These are phyloP conservation scores for Pollenia amentaria DNA, from an alignment of 2,888 invertebrate species.

Conservation along the genomic window DNA sequence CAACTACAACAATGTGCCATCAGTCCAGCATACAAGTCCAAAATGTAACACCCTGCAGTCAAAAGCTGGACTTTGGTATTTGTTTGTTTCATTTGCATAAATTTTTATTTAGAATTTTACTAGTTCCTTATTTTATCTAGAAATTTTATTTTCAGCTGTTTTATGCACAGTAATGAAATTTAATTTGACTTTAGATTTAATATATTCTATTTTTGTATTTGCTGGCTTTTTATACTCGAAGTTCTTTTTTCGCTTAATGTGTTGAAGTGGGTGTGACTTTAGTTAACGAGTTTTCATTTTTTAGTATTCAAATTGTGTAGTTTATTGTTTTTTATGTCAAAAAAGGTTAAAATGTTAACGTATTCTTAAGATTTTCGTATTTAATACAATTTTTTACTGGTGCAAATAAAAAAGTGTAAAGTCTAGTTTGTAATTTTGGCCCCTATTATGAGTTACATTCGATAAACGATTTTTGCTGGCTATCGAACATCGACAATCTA, in stretches of 20 bases:
- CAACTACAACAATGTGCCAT: neutral
- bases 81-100: constrained; percentile 45
- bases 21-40: too few species aligned
- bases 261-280: neutral
- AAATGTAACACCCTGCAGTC: neutral
- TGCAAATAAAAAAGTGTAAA: too few species aligned
- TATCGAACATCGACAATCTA: too few species aligned
- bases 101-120: constrained; percentile 39
- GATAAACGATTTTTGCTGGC: too few species aligned
- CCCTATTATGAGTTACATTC: too few species aligned
- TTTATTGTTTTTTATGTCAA: neutral
- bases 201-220: constrained; percentile 34
- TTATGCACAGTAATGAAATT: constrained; percentile 50
- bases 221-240: neutral
- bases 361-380: neutral
- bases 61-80: neutral
- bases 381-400: too few species aligned
- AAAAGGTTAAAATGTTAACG: neutral
- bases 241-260: neutral
- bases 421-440: too few species aligned
- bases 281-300: constrained; percentile 25
- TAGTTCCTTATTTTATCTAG: constrained; percentile 13
- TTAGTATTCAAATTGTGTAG: constrained; percentile 4
- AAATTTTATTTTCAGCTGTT: neutral
- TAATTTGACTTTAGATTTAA: constrained; percentile 50